A percentile compares a stretch with the other conserved stretches of the same genome.
phyloP scores from a whole-genome alignment of 2,888 invertebrate genomes.

The Xylota segnis region DNA sequence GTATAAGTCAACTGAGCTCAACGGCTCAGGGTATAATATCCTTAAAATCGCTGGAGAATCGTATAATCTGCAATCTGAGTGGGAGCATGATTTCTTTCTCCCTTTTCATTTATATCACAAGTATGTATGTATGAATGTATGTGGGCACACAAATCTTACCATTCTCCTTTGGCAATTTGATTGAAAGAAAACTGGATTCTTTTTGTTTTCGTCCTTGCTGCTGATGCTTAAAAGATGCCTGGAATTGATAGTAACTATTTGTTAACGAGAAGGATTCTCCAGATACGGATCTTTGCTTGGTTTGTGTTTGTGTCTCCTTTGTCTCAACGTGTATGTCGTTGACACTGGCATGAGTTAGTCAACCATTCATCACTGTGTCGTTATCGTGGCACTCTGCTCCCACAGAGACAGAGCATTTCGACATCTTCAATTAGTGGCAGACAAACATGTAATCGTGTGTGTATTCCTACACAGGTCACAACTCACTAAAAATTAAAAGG shows the following conservation, averaged over 20 bases:
- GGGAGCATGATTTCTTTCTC: conserved; percentile 55
- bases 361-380: conserved; percentile 69
- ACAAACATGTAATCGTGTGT: conserved; percentile 64
- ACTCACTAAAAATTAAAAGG: conserved; percentile 26
- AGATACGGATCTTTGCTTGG: conserved; percentile 66
- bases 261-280: conserved; percentile 73
- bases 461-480: conserved; percentile 59
- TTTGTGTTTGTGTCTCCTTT: conserved; percentile 37
- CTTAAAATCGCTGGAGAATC: conserved; percentile 63
- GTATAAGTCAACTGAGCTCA: conserved; percentile 62
- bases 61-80: conserved; percentile 62
- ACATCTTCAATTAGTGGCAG: conserved; percentile 73
- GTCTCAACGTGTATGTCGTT: not conserved
- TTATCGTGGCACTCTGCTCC: conserved; percentile 48
- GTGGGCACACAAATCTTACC: conserved; percentile 53
- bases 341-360: conserved; percentile 47
- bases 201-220: conserved; percentile 66
- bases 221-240: conserved; percentile 75
- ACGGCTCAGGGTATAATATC: conserved; percentile 53
- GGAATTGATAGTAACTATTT: conserved; percentile 75
- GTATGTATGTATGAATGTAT: no score
- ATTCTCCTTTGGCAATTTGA: conserved; percentile 63
- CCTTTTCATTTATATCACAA: conserved; percentile 54
- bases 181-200: conserved; percentile 64
- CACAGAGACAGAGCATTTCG: conserved; percentile 48